These are phyloP conservation scores for Drosophila paracracens DNA, from an alignment of 2,888 invertebrate species.

Conservation along the genomic window DNA sequence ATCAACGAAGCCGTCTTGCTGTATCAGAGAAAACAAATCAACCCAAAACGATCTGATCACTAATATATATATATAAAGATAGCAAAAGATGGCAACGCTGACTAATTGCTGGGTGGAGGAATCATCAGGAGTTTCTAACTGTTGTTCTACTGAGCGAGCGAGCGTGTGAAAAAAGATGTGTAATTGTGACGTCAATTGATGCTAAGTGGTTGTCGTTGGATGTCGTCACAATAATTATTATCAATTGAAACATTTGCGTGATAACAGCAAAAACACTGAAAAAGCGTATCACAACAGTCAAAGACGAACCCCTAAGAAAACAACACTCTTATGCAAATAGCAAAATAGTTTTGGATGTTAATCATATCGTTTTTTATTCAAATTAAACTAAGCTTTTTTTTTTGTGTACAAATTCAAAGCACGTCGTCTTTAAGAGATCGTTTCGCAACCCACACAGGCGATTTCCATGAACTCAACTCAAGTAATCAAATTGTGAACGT, in stretches of 20 bases:
- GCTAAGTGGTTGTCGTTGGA: conserved; percentile 29
- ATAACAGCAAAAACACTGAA: background rate
- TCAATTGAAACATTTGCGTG: conserved; percentile 10
- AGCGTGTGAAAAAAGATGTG: conserved; percentile 18
- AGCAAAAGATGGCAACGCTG: conserved; percentile 3
- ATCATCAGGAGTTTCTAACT: background rate
- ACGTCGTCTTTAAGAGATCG: conserved; percentile 5
- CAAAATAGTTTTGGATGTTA: conserved; percentile 10
- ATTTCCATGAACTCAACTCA: conserved; percentile 41
- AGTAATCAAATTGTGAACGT: conserved; percentile 39
- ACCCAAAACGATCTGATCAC: background rate
- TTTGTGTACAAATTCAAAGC: conserved; percentile 1
- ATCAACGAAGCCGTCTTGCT: conserved; percentile 2
- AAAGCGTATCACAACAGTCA: background rate
- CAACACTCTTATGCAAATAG: background rate
- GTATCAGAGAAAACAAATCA: background rate
- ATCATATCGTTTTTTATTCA: conserved; percentile 13
- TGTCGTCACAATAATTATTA: conserved; percentile 19
- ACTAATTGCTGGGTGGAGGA: conserved; percentile 10
- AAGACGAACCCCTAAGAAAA: conserved; percentile 32
- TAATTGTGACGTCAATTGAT: conserved; percentile 31
- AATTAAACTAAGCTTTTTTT: background rate
- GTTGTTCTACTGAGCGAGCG: background rate
- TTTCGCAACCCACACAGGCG: conserved; percentile 19
- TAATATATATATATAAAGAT: background rate